Evolutionary conservation across 2,113 vertebrate genomes (phyloP).

Genomic region (Nycticebus coucang): DNA sequence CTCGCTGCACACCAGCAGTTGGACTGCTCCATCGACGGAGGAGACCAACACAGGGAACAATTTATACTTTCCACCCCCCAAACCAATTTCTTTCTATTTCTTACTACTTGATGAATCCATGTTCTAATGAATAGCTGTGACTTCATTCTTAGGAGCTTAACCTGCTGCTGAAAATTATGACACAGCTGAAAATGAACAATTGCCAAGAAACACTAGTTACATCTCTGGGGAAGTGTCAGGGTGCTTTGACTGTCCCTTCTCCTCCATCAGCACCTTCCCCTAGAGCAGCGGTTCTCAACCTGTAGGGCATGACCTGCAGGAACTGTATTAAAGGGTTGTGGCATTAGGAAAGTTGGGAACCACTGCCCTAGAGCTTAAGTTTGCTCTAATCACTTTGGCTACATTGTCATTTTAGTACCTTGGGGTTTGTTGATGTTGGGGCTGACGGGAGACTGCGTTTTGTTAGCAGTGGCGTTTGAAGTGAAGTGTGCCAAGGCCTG

Average conservation of each 20-base stretch:
- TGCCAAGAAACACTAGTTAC: conserved; percentile 36
- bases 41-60: background rate
- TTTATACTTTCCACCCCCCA: background rate
- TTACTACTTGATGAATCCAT: background rate
- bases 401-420: background rate
- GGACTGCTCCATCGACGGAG: rapidly evolving
- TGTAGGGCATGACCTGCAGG: no score
- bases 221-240: background rate
- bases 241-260: background rate
- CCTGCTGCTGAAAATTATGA: conserved; percentile 33
- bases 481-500: background rate
- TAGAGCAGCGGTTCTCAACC: background rate
- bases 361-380: background rate
- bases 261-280: background rate
- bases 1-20: background rate
- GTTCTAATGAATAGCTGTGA: conserved; percentile 32
- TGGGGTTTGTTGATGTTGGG: background rate
- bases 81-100: background rate
- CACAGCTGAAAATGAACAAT: background rate
- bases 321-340: no score
- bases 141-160: conserved; percentile 1
- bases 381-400: conserved; percentile 42
- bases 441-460: background rate
- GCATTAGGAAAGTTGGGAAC: no score
- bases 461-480: background rate